These are phyloP conservation scores for Drosophila quinaria DNA, from an alignment of 2,888 invertebrate genomes.

Conservation along the genomic window DNA sequence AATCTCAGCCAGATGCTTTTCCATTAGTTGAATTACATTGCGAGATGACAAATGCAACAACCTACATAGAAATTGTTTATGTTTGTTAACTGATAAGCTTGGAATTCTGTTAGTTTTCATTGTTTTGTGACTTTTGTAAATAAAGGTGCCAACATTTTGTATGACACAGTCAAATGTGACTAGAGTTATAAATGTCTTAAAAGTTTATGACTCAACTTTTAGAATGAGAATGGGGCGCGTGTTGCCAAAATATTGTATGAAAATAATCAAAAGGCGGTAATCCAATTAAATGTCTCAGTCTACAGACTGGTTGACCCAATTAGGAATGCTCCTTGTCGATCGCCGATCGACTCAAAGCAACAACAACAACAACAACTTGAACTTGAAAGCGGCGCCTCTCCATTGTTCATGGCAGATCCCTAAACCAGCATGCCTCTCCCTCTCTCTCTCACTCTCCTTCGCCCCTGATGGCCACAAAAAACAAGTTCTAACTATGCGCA, in stretches of 20 bases:
- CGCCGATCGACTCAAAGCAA: slow-evolving; percentile 41
- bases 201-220: slow-evolving; percentile 44
- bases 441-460: neutral
- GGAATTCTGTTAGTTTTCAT: slow-evolving; percentile 42
- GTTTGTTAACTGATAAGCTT: slow-evolving; percentile 70
- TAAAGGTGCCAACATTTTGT: slow-evolving; percentile 36
- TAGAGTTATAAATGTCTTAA: slow-evolving; percentile 5
- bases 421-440: neutral
- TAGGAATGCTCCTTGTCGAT: slow-evolving; percentile 70
- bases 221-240: slow-evolving; percentile 41
- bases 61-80: slow-evolving; percentile 22
- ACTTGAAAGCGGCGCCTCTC: slow-evolving; percentile 82
- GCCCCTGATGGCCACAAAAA: slow-evolving; percentile 39
- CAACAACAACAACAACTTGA: slow-evolving; percentile 47
- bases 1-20: slow-evolving; percentile 34
- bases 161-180: neutral
- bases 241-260: slow-evolving; percentile 50
- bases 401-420: slow-evolving; percentile 62
- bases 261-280: slow-evolving; percentile 83
- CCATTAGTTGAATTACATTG: slow-evolving; percentile 57
- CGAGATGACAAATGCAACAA: slow-evolving; percentile 40
- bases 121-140: slow-evolving; percentile 42
- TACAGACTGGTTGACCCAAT: slow-evolving; percentile 81
- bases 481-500: slow-evolving; percentile 73
- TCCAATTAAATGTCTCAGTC: slow-evolving; percentile 80